Percentiles rank a stretch among this genome's conserved stretches.
These are phyloP conservation scores for Lepeophtheirus nordmannii DNA, from an alignment of 2,888 invertebrate species.

Conservation along the genomic window DNA sequence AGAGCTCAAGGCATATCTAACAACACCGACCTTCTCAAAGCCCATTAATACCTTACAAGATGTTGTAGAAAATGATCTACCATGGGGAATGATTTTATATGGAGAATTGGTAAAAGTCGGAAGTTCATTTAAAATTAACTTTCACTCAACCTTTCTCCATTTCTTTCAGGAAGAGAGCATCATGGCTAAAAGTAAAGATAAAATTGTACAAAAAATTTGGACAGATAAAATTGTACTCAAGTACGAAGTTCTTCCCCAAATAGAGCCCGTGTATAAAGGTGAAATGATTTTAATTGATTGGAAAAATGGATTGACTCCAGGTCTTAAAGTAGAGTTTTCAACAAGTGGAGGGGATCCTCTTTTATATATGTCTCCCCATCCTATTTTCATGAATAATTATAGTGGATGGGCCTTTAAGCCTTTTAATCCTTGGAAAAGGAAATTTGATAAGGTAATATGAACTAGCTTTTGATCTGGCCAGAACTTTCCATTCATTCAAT, in stretches of 20 bases:
- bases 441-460: neutral
- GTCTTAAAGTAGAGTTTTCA: neutral
- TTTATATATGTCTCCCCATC: slow-evolving; percentile 7
- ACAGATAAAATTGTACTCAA: slow-evolving; percentile 9
- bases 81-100: slow-evolving; percentile 23
- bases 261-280: slow-evolving; percentile 9
- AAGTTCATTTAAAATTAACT: neutral
- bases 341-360: slow-evolving; percentile 17
- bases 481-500: no score
- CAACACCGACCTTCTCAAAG: neutral
- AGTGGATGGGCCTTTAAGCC: slow-evolving; percentile 11
- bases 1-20: slow-evolving; percentile 13
- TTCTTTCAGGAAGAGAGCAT: slow-evolving; percentile 17
- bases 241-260: neutral
- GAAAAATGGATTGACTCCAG: slow-evolving; percentile 15
- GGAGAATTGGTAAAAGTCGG: slow-evolving; percentile 9
- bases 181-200: slow-evolving; percentile 12
- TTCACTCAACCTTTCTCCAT: neutral
- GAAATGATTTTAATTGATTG: slow-evolving; percentile 20
- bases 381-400: slow-evolving; percentile 20
- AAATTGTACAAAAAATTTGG: slow-evolving; percentile 16
- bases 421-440: neutral
- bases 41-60: slow-evolving; percentile 19
- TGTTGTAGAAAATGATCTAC: slow-evolving; percentile 2
- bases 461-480: no score